Evolutionary conservation across 2,113 vertebrate genomes (phyloP).

Genomic region (Peromyscus polionotus): DNA sequence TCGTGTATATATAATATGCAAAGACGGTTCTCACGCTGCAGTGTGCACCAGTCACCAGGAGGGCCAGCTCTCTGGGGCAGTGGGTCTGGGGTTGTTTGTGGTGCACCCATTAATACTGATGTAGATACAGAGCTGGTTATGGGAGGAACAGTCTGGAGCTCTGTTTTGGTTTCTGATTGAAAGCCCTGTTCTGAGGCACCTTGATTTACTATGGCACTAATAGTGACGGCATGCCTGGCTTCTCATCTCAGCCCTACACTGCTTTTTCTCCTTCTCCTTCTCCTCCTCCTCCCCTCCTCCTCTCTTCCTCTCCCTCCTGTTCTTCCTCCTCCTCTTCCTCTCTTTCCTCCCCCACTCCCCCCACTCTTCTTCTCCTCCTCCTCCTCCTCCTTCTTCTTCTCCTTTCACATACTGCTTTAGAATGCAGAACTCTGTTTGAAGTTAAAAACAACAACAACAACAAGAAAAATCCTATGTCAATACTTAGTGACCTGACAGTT

Average conservation of each 20-base stretch:
- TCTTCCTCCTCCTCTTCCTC: neutral
- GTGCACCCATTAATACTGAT: neutral
- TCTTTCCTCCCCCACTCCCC: neutral
- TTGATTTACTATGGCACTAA: neutral
- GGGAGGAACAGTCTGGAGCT: neutral
- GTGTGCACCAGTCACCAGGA: neutral
- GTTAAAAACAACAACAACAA: slow-evolving; percentile 24
- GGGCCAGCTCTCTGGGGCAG: neutral
- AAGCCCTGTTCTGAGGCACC: neutral
- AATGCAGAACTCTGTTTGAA: slow-evolving; percentile 52
- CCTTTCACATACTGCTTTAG: slow-evolving; percentile 1
- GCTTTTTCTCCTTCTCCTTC: neutral
- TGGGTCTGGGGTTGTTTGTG: neutral
- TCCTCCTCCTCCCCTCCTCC: no score
- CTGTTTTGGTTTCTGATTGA: neutral
- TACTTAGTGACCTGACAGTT: slow-evolving; percentile 58
- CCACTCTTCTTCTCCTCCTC: neutral
- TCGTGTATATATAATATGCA: neutral
- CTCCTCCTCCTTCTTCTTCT: neutral
- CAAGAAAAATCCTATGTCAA: slow-evolving; percentile 53
- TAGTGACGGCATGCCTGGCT: neutral
- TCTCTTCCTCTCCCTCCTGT: neutral
- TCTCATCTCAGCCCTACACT: neutral
- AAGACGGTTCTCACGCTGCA: neutral
- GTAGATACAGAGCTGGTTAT: neutral